These are phyloP conservation scores for Temnothorax ravouxi DNA, from an alignment of 2,888 invertebrate species.

Conservation along the genomic window DNA sequence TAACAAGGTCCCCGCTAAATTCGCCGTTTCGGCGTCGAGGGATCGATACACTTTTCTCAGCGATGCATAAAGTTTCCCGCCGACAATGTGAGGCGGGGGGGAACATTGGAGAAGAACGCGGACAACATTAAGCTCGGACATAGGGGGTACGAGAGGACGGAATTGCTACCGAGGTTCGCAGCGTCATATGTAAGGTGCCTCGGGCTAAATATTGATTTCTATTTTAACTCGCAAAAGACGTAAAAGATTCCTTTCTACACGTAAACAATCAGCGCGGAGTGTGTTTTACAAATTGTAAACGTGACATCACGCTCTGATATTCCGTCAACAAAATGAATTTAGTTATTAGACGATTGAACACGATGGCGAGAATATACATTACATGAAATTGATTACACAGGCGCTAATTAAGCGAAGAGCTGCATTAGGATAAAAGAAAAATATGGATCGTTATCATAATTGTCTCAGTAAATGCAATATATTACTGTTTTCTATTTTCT, in stretches of 20 bases:
- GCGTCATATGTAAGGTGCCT: background rate
- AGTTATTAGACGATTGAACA: slow-evolving; percentile 2
- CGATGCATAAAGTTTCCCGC: slow-evolving; percentile 38
- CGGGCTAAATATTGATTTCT: slow-evolving; percentile 19
- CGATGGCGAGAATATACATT: background rate
- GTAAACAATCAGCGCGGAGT: background rate
- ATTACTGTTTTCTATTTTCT: background rate
- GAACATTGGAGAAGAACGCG: slow-evolving; percentile 8
- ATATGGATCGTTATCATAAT: background rate
- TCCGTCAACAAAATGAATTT: background rate
- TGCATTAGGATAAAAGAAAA: background rate
- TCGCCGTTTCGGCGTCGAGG: slow-evolving; percentile 7
- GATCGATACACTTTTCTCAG: slow-evolving; percentile 41
- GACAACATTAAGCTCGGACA: slow-evolving; percentile 24
- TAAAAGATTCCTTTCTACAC: background rate
- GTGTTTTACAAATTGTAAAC: background rate
- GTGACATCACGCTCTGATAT: background rate
- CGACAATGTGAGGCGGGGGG: background rate
- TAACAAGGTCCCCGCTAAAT: slow-evolving; percentile 15
- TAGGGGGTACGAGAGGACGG: background rate
- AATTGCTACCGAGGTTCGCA: background rate
- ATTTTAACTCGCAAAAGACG: background rate
- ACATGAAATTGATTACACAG: background rate
- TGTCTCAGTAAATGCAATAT: background rate
- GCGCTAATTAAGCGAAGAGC: background rate